Evolutionary conservation across 2,113 vertebrate species (phyloP).

Genomic region (Pteronura brasiliensis): DNA sequence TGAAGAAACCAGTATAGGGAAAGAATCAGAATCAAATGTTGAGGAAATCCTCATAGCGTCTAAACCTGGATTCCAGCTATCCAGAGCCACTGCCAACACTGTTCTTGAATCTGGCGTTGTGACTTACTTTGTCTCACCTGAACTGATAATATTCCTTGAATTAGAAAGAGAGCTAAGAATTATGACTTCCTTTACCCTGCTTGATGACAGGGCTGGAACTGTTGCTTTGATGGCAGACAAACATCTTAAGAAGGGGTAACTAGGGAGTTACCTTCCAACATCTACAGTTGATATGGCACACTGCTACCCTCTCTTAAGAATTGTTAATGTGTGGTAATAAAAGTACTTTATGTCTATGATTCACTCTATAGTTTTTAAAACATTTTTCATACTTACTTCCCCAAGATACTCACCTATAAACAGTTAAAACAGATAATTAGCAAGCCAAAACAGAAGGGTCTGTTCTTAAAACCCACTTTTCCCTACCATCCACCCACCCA

Average conservation of each 20-base stretch:
- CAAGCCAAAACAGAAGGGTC: background rate
- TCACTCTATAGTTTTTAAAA: background rate
- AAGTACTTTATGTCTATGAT: background rate
- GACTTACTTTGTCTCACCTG: background rate
- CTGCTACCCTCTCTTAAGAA: background rate
- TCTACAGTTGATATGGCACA: background rate
- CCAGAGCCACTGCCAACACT: background rate
- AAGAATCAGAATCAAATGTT: background rate
- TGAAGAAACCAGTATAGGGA: background rate
- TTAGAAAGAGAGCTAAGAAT: background rate
- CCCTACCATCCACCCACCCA: background rate
- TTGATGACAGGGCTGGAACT: background rate
- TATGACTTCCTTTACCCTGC: background rate
- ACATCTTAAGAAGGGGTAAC: background rate
- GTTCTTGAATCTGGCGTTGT: background rate
- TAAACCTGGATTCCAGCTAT: background rate
- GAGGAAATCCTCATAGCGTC: background rate
- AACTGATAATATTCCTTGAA: background rate
- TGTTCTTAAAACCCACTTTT: background rate
- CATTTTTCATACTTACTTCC: background rate
- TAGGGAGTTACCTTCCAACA: background rate
- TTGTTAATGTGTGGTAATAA: background rate
- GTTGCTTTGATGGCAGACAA: background rate
- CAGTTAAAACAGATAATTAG: background rate
- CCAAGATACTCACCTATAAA: background rate